Evolutionary conservation across 2,888 invertebrate species (phyloP), one percentile per base, ranked within the genome.

Genomic region (Hemicrepidius hirtus): DNA sequence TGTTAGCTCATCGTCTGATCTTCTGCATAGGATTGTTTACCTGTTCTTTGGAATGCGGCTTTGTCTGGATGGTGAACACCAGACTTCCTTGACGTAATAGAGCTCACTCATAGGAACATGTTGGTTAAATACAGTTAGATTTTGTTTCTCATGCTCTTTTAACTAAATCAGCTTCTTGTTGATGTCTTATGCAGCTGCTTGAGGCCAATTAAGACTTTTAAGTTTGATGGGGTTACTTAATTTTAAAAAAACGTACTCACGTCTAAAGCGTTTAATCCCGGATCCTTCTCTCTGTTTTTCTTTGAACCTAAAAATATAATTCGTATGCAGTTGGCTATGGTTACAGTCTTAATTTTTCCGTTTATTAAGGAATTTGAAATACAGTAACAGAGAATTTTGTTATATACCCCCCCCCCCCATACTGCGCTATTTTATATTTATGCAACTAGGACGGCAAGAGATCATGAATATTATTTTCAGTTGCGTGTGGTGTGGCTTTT

Each of bases 31-130:
- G 74, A 67, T 71, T 71, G 55, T 67, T 69, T 76, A 77, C 77
- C 77, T 77, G 75, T 77, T 44, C 66, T 41, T 49, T 70, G 75
- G 77, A 75, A 77, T 74, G 74, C 57, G 69, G 73, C 72, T 75
- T 74, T 71, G 71, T 71, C 71, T 71, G 55, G 18, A 67, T 62
- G 59, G 49, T 55, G 49, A 50, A 21, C 35, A 46, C 44, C 41
- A 71, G 71, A 71, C 71, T 63, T 71, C 68, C 69, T 60, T 71
- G 65, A 67, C 71, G 67, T 67, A 67, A 46, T n/a, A 18, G 28
- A 16, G 65, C 32, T 63, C 64, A 62, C 62, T 62, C 63, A 53
- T 50, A 44, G 40, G 21, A 32, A 35, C 57, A 57, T 32, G 57
- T n/a, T 20, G 13, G 60, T 20, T 60, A 63, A 49, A 46, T 49